Percentiles rank a stretch among this genome's conserved stretches.
Conservation (phyloP, 2,888 invertebrate genomes). For the Aricia artaxerxes region DNA sequence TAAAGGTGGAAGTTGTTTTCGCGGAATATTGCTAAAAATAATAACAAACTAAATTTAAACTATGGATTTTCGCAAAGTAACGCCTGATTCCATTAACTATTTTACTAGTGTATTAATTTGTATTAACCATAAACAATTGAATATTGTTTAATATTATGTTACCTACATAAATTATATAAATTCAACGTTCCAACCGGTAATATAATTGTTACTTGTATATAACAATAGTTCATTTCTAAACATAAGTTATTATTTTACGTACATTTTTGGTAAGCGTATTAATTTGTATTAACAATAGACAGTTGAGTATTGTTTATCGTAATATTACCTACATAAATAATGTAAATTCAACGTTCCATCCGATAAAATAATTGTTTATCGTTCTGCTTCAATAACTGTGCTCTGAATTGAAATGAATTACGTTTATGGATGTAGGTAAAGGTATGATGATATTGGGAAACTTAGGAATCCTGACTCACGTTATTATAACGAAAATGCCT, state of each 20-base stretch:
- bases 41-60: no score
- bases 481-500: background rate
- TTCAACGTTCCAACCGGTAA: background rate
- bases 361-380: constrained; percentile 6
- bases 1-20: no score
- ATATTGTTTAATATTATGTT: background rate
- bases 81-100: no score
- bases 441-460: background rate
- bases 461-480: background rate
- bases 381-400: constrained; percentile 11
- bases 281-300: background rate
- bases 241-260: no score
- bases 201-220: background rate
- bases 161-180: background rate
- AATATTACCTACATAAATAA: background rate
- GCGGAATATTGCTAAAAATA: no score
- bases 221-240: no score
- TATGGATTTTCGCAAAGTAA: no score
- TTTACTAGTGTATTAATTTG: no score
- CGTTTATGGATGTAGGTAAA: background rate
- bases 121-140: background rate
- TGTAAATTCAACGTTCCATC: background rate
- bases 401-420: background rate
- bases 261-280: no score
- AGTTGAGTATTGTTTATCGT: background rate